These are phyloP conservation scores for Pavo muticus DNA, from an alignment of 2,113 vertebrate species.

Conservation along the genomic window DNA sequence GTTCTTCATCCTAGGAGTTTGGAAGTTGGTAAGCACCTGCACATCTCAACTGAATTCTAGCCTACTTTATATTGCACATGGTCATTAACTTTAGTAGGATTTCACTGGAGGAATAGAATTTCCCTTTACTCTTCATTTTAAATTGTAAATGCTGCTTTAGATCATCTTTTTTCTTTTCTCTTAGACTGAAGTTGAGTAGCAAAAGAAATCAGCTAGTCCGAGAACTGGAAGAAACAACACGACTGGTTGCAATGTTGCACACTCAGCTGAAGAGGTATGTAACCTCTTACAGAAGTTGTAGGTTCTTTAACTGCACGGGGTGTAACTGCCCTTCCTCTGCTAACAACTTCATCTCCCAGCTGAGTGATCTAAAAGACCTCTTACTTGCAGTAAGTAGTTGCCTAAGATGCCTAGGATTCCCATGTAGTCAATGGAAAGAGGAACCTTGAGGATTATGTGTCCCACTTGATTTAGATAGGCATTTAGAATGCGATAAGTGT, in stretches of 20 bases:
- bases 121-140: background rate
- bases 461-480: background rate
- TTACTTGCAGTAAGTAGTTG: background rate
- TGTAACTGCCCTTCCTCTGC: background rate
- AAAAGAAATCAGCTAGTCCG: slow-evolving; percentile 91
- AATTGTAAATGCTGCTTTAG: background rate
- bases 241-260: slow-evolving; percentile 86
- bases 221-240: slow-evolving; percentile 93
- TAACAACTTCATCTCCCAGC: background rate
- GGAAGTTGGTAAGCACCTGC: background rate
- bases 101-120: background rate
- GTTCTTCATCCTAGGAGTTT: background rate
- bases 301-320: background rate
- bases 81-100: background rate
- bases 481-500: background rate
- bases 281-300: background rate
- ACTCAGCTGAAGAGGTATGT: slow-evolving; percentile 91
- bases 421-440: background rate
- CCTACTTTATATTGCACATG: background rate
- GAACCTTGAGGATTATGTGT: accelerated
- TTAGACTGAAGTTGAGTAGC: slow-evolving; percentile 90
- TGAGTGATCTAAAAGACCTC: background rate
- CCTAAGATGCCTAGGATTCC: background rate
- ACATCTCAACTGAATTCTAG: background rate
- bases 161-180: background rate